A percentile compares a stretch with the other conserved stretches of the same genome.
These are phyloP conservation scores for Melanotaenia trifasciata DNA, from an alignment of 2,797 vertebrate species.

Conservation along the genomic window DNA sequence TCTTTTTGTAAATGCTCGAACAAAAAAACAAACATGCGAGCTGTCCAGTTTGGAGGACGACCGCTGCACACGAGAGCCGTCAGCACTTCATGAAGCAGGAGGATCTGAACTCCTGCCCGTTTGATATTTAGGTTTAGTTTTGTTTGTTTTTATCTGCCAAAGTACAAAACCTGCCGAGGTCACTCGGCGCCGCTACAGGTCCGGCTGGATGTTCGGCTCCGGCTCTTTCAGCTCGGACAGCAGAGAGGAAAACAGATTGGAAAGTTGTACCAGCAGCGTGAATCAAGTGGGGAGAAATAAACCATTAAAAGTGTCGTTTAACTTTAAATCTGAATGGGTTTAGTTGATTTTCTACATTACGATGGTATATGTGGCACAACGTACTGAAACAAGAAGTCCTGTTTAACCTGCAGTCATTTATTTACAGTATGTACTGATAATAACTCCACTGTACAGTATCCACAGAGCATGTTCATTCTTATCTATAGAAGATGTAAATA, in stretches of 20 bases:
- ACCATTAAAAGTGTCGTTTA: slow-evolving; percentile 53
- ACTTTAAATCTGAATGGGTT: slow-evolving; percentile 48
- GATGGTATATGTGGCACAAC: slow-evolving; percentile 76
- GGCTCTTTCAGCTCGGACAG: slow-evolving; percentile 42
- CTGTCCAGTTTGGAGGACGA: slow-evolving; percentile 14
- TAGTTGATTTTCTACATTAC: slow-evolving; percentile 71
- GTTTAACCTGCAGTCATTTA: slow-evolving; percentile 78
- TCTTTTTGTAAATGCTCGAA: slow-evolving; percentile 31
- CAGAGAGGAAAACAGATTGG: slow-evolving; percentile 29
- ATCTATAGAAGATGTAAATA: slow-evolving; percentile 84
- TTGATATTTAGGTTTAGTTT: slow-evolving; percentile 40
- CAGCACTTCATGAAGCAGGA: slow-evolving; percentile 30
- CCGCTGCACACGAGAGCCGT: slow-evolving; percentile 41
- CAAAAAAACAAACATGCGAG: slow-evolving; percentile 11
- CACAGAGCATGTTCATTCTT: slow-evolving; percentile 83
- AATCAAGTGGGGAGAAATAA: slow-evolving; percentile 30
- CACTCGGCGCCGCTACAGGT: slow-evolving; percentile 43
- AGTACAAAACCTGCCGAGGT: slow-evolving; percentile 50
- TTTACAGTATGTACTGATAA: slow-evolving; percentile 77
- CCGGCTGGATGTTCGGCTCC: slow-evolving; percentile 20
- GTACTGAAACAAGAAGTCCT: slow-evolving; percentile 68
- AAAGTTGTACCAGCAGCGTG: slow-evolving; percentile 56
- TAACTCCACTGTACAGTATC: slow-evolving; percentile 82
- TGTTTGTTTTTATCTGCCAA: slow-evolving; percentile 67
- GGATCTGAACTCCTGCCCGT: slow-evolving; percentile 29